phyloP scores from a whole-genome alignment of 2,797 vertebrate genomes.

The Triplophysa bombifrons region DNA sequence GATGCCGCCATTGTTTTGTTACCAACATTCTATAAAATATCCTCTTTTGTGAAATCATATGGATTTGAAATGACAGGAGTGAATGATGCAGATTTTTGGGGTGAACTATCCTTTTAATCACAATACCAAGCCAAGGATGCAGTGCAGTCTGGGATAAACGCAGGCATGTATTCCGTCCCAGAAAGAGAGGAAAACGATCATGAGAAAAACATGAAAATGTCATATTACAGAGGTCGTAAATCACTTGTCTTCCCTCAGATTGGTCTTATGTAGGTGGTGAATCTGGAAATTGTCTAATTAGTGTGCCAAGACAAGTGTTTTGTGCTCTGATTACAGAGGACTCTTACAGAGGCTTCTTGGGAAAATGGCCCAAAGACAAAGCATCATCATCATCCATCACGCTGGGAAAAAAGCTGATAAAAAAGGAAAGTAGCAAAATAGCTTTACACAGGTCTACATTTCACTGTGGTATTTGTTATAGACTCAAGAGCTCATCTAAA shows the following conservation, averaged over 20 bases:
- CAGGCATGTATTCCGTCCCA: conserved; percentile 9
- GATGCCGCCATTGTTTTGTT: too few species aligned
- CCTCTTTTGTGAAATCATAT: not conserved
- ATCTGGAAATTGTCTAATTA: conserved; percentile 24
- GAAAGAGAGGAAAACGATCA: not conserved
- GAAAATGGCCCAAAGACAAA: conserved; percentile 12
- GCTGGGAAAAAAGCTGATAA: not conserved
- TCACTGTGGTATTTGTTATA: conserved; percentile 36
- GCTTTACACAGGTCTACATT: conserved; percentile 33
- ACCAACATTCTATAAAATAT: too few species aligned
- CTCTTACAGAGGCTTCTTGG: conserved; percentile 3
- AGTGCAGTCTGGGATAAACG: conserved; percentile 8
- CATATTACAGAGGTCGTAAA: conserved; percentile 4
- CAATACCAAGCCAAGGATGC: conserved; percentile 25
- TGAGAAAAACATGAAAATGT: conserved; percentile 8
- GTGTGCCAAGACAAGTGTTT: conserved; percentile 29
- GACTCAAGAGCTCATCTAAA: conserved; percentile 18
- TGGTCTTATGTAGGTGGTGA: not conserved
- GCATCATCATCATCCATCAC: conserved; percentile 36
- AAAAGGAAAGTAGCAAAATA: conserved; percentile 25
- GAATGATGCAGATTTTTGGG: not conserved
- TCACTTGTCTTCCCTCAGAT: conserved; percentile 6
- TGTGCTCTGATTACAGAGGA: conserved; percentile 30
- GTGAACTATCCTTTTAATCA: not conserved
- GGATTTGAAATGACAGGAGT: too few species aligned